Conservation (phyloP, 2,797 vertebrate species). For the Taenioides sp. region DNA sequence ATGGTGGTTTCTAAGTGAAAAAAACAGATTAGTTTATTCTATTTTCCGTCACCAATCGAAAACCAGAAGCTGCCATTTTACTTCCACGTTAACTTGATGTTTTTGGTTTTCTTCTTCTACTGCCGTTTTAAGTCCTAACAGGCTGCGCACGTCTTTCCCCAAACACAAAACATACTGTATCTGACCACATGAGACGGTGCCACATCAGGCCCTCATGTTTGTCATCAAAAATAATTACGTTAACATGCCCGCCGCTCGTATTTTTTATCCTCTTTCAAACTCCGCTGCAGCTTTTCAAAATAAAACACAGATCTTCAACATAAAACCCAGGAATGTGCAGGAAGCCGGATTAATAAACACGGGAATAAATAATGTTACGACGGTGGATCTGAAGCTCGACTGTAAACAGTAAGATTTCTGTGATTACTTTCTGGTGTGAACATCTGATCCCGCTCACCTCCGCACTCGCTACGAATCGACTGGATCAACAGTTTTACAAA, state of each 20-base stretch:
- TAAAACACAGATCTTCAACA: slow-evolving; percentile 32
- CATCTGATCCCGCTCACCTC: slow-evolving; percentile 51
- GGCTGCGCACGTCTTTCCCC: slow-evolving; percentile 28
- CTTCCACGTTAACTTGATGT: background rate
- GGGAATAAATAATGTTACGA: slow-evolving; percentile 76
- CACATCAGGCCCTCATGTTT: slow-evolving; percentile 67
- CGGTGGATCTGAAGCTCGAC: slow-evolving; percentile 76
- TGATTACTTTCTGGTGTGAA: slow-evolving; percentile 85
- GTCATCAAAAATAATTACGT: slow-evolving; percentile 64
- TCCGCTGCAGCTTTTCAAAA: slow-evolving; percentile 27
- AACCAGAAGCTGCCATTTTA: background rate
- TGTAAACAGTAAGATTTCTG: slow-evolving; percentile 80
- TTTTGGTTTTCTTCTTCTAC: slow-evolving; percentile 46
- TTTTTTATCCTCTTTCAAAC: slow-evolving; percentile 29
- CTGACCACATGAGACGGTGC: slow-evolving; percentile 64
- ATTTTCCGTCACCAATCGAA: background rate
- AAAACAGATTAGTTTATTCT: too few species aligned
- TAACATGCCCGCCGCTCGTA: slow-evolving; percentile 34
- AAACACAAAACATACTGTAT: slow-evolving; percentile 52
- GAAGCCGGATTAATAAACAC: slow-evolving; percentile 67
- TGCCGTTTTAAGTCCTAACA: slow-evolving; percentile 23
- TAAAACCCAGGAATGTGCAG: slow-evolving; percentile 32
- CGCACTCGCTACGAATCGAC: slow-evolving; percentile 1
- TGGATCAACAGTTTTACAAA: too few species aligned
- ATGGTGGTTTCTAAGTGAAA: too few species aligned